phyloP scores from a whole-genome alignment of 1,140 invertebrate genomes.

The Platorchestia sp. region DNA sequence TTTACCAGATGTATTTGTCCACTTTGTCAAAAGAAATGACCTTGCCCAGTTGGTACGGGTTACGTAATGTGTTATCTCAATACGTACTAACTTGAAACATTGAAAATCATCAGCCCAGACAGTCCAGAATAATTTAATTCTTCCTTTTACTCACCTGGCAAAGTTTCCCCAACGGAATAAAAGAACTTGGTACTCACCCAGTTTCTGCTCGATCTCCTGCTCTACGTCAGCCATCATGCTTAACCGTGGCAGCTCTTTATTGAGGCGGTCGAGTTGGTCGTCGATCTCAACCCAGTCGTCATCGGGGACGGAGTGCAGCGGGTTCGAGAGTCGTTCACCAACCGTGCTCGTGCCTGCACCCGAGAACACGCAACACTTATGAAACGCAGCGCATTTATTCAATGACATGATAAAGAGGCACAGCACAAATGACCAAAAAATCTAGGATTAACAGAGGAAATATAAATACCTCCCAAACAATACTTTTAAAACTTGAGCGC shows the following conservation, averaged over 20 bases:
- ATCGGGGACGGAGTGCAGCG: constrained; percentile 80
- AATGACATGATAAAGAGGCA: not conserved
- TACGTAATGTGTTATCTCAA: not conserved
- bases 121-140: not conserved
- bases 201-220: constrained; percentile 83
- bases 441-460: not conserved
- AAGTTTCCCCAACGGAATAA: not conserved
- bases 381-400: not conserved
- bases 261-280: constrained; percentile 93
- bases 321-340: not conserved
- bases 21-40: no score
- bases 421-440: not conserved
- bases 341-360: not conserved
- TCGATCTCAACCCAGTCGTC: constrained; percentile 96
- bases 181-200: constrained; percentile 72
- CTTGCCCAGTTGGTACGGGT: no score
- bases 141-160: not conserved
- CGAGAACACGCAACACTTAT: not conserved
- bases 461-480: no score
- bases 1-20: no score
- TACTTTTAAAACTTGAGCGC: no score
- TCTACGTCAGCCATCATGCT: constrained; percentile 86
- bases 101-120: not conserved
- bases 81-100: not conserved
- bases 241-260: constrained; percentile 77